These are phyloP conservation scores for Drosophila macrothrix DNA, from an alignment of 2,888 invertebrate genomes.

Conservation along the genomic window DNA sequence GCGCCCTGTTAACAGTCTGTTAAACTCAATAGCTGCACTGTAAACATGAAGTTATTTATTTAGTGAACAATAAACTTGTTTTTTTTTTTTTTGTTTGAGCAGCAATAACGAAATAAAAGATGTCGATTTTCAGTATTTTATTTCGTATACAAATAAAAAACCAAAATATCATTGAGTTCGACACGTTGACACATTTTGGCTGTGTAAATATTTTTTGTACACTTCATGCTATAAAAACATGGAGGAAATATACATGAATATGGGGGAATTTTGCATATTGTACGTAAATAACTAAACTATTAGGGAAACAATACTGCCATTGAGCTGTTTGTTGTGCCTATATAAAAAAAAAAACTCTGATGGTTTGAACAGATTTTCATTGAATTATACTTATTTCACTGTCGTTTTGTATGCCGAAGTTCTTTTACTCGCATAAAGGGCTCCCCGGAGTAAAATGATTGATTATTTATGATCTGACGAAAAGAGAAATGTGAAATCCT, in stretches of 20 bases:
- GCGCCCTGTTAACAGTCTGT: constrained; percentile 1
- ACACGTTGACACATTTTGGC: constrained; percentile 33
- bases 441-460: constrained; percentile 60
- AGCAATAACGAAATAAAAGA: constrained; percentile 18
- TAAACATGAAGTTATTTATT: constrained; percentile 9
- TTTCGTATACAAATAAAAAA: neutral
- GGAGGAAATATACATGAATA: neutral
- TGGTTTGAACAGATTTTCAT: constrained; percentile 18
- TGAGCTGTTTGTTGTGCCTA: neutral
- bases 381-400: constrained; percentile 15
- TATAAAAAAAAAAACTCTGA: neutral
- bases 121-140: constrained; percentile 14
- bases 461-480: constrained; percentile 58
- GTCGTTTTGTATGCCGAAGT: constrained; percentile 16
- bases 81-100: neutral
- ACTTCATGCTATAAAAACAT: neutral
- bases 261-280: constrained; percentile 4
- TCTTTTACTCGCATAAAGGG: constrained; percentile 15
- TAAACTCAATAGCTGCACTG: neutral
- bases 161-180: neutral
- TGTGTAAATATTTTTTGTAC: constrained; percentile 17
- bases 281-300: constrained; percentile 11
- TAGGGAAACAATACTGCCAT: neutral
- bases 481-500: constrained; percentile 40
- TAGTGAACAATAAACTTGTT: neutral